Percentiles rank a stretch among this genome's conserved stretches.
Evolutionary conservation across 35 echinoderm and acorn worm genomes (phyloP).

Genomic region (Eucidaris tribuloides): DNA sequence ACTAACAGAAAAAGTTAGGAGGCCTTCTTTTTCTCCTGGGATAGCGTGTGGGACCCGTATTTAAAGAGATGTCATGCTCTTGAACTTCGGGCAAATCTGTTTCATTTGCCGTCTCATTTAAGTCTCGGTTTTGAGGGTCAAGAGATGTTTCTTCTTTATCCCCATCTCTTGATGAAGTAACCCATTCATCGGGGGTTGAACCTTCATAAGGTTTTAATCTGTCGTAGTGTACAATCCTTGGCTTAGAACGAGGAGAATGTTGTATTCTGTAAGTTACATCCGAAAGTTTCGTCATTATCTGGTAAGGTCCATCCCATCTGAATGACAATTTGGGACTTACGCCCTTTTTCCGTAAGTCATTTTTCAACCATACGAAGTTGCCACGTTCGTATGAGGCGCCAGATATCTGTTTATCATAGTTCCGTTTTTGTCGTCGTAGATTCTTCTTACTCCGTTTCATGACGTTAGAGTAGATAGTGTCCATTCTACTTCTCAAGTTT

Average conservation of each 20-base stretch:
- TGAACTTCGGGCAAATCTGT: too few species aligned
- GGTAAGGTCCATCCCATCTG: conserved; percentile 33
- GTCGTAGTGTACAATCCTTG: conserved; percentile 41
- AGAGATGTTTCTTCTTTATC: background rate
- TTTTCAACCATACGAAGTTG: conserved; percentile 25
- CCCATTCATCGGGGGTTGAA: background rate
- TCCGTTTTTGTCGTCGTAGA: background rate
- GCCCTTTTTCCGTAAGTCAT: conserved; percentile 35
- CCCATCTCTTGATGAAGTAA: background rate
- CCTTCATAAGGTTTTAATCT: conserved; percentile 18
- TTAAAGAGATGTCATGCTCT: too few species aligned
- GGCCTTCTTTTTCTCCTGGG: too few species aligned
- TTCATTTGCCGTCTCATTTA: too few species aligned
- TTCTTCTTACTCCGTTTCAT: too few species aligned
- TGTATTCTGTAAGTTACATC: conserved; percentile 49
- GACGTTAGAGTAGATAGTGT: too few species aligned
- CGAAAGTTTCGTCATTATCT: background rate
- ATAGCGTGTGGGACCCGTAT: too few species aligned
- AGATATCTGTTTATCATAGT: background rate
- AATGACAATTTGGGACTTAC: conserved; percentile 19
- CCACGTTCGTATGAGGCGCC: background rate
- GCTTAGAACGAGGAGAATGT: background rate
- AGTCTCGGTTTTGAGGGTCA: too few species aligned
- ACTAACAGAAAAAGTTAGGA: too few species aligned
- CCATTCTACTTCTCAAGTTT: too few species aligned